A percentile compares a stretch with the other conserved stretches of the same genome.
phyloP scores from a whole-genome alignment of 2,113 vertebrate species.

The Sapayoa aenigma region DNA sequence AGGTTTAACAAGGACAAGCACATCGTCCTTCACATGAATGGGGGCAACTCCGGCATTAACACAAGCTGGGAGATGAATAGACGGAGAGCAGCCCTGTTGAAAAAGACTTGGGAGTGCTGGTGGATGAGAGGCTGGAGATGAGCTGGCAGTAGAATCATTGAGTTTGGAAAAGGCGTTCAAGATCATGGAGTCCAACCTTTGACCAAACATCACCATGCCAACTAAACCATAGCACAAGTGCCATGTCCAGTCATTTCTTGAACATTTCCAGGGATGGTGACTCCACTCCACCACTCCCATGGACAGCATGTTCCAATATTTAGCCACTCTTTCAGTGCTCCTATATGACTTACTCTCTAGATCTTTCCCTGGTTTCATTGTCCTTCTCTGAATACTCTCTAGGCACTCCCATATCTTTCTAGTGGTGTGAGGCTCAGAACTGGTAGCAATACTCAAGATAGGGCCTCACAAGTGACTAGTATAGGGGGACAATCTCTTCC shows the following conservation, averaged over 20 bases:
- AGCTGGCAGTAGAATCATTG: background rate
- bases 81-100: accelerated
- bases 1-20: background rate
- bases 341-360: background rate
- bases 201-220: background rate
- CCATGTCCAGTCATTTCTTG: background rate
- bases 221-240: background rate
- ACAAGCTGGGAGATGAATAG: background rate
- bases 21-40: background rate
- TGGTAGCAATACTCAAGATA: background rate
- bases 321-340: background rate
- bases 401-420: background rate
- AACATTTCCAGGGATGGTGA: background rate
- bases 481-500: too few relatives aligned
- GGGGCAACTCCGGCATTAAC: too few relatives aligned
- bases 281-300: background rate
- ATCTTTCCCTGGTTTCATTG: background rate
- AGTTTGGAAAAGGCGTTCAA: background rate
- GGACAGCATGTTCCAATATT: background rate
- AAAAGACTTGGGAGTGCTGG: background rate
- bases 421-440: background rate
- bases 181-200: background rate
- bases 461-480: background rate
- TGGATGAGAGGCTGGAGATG: background rate
- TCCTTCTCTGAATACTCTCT: background rate